phyloP scores from a whole-genome alignment of 1,140 invertebrate genomes.

The Ceratosolen fusciceps region DNA sequence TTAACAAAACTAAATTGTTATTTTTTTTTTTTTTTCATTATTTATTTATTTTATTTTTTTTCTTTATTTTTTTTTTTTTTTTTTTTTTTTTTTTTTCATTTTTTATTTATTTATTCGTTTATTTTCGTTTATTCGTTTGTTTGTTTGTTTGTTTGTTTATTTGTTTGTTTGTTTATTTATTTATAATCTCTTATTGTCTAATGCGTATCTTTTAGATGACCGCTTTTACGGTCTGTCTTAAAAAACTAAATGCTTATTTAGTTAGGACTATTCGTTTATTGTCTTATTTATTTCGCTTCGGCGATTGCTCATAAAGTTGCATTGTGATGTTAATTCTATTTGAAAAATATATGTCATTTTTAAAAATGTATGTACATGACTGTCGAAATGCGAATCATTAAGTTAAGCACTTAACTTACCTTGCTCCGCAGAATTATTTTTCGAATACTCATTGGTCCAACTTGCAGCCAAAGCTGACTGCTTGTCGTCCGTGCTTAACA shows the following conservation, averaged over 20 bases:
- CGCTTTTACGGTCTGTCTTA: constrained; percentile 36
- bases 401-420: constrained; percentile 43
- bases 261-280: constrained; percentile 37
- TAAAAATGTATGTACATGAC: constrained; percentile 40
- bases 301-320: constrained; percentile 44
- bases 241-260: constrained; percentile 52
- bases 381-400: background rate
- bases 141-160: constrained; percentile 26
- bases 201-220: constrained; percentile 38
- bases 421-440: constrained; percentile 52
- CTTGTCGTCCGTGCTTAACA: constrained; percentile 58
- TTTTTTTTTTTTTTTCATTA: constrained; percentile 29
- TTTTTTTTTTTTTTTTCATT: constrained; percentile 35
- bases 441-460: constrained; percentile 65
- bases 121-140: constrained; percentile 6
- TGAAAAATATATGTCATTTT: constrained; percentile 47
- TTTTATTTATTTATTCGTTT: too few relatives aligned
- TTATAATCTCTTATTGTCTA: constrained; percentile 26
- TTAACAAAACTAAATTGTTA: constrained; percentile 24
- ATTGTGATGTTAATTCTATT: constrained; percentile 47
- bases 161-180: constrained; percentile 21
- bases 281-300: constrained; percentile 44
- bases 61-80: background rate
- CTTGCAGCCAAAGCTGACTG: constrained; percentile 57
- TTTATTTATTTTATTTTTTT: constrained; percentile 28